phyloP scores from a whole-genome alignment of 2,113 vertebrate species.

The Leptobrachium ailaonicum region DNA sequence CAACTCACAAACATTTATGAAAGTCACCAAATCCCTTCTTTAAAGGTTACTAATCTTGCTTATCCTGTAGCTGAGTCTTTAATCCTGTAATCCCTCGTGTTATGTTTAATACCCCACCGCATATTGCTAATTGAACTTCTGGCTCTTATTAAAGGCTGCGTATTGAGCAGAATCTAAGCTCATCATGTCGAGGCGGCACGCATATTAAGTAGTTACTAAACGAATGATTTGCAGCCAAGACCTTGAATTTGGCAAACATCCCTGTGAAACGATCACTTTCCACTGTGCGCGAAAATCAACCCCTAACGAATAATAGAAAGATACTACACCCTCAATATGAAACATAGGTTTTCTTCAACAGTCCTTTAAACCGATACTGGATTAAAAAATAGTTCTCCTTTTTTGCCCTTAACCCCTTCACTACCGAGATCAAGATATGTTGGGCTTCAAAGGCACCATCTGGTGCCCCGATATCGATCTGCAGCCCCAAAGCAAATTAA shows the following conservation, averaged over 20 bases:
- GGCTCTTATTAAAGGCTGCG: slow-evolving; percentile 9
- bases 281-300: no score
- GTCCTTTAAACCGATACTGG: no score
- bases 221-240: not conserved
- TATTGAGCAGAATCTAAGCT: slow-evolving; percentile 18
- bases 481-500: no score
- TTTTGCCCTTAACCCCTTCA: no score
- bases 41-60: slow-evolving; percentile 27
- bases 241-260: not conserved
- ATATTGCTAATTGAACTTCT: slow-evolving; percentile 39
- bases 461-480: no score
- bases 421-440: no score
- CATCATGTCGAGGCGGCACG: not conserved
- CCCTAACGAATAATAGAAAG: no score
- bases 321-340: no score
- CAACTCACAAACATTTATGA: slow-evolving; percentile 11
- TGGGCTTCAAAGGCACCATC: no score
- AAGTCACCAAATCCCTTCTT: slow-evolving; percentile 19
- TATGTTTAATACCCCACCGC: slow-evolving; percentile 20
- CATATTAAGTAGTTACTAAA: not conserved
- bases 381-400: no score
- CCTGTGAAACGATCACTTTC: not conserved
- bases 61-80: not conserved
- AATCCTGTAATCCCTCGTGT: slow-evolving; percentile 13
- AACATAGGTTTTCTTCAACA: no score